Percentiles rank a stretch among this genome's conserved stretches.
phyloP scores from a whole-genome alignment of 2,797 vertebrate species.

The Acrossocheilus wenchowensis region DNA sequence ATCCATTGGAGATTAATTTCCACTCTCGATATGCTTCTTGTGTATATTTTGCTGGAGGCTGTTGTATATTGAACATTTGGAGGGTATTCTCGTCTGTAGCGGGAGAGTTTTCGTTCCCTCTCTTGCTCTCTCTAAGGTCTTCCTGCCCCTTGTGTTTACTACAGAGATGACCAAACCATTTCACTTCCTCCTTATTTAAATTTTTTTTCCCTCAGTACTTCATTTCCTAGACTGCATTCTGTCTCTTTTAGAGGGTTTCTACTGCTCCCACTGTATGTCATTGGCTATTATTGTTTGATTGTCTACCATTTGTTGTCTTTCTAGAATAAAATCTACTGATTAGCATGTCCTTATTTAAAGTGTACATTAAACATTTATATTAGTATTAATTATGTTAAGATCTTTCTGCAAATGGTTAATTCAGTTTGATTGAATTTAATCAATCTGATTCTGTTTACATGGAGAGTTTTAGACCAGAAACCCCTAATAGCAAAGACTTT shows the following conservation, averaged over 20 bases:
- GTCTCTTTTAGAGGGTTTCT: conserved; percentile 11
- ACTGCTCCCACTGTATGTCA: conserved; percentile 16
- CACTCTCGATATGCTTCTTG: conserved; percentile 13
- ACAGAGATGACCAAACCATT: conserved; percentile 42
- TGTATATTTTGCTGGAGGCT: conserved; percentile 32
- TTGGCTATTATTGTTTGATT: conserved; percentile 47
- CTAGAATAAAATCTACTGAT: conserved; percentile 39
- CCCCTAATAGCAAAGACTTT: background rate
- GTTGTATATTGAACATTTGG: conserved; percentile 12
- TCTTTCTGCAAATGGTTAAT: conserved; percentile 44
- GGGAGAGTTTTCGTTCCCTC: background rate
- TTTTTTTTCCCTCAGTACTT: background rate
- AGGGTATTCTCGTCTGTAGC: conserved; percentile 37
- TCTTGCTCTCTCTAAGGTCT: conserved; percentile 53
- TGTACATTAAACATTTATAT: conserved; percentile 55
- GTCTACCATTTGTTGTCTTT: conserved; percentile 48
- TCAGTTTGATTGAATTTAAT: background rate
- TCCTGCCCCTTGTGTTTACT: conserved; percentile 34
- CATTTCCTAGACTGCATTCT: conserved; percentile 39
- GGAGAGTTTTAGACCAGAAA: conserved; percentile 17
- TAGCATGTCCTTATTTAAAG: conserved; percentile 57
- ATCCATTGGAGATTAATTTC: background rate
- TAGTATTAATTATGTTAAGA: conserved; percentile 51
- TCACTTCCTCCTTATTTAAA: background rate
- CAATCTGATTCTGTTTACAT: background rate